Percentiles rank a stretch among this genome's conserved stretches.
phyloP scores from a whole-genome alignment of 2,113 vertebrate genomes.

The Tinamus guttatus region DNA sequence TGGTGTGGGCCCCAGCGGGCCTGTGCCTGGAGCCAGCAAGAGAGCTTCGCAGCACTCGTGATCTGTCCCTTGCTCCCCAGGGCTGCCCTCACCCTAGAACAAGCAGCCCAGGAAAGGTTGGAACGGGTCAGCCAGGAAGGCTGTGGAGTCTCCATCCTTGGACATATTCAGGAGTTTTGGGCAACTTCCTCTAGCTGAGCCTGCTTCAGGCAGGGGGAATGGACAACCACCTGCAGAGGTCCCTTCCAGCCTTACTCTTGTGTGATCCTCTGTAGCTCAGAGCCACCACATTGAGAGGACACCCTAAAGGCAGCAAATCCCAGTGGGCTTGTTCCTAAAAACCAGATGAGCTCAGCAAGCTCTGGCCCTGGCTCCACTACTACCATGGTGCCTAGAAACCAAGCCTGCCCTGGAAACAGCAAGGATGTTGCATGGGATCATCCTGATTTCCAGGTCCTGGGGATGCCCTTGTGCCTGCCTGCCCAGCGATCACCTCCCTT shows the following conservation, averaged over 20 bases:
- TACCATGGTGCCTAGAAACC: fast-evolving
- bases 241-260: not conserved
- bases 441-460: not conserved
- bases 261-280: fast-evolving
- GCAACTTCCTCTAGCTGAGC: not conserved
- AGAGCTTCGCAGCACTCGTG: too few species aligned
- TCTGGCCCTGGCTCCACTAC: fast-evolving
- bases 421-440: not conserved
- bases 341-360: not conserved
- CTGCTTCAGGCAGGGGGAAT: not conserved
- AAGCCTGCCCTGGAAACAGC: too few species aligned
- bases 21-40: too few species aligned
- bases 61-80: too few species aligned
- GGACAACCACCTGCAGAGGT: not conserved
- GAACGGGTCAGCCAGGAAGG: too few species aligned
- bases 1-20: too few species aligned
- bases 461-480: too few species aligned
- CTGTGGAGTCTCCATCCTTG: not conserved
- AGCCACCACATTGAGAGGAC: not conserved
- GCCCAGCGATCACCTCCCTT: not conserved
- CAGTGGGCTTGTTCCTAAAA: not conserved
- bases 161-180: not conserved
- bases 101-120: too few species aligned
- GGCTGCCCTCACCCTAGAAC: too few species aligned
- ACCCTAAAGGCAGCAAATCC: not conserved